Base-by-base conservation (phyloP, 2,888 invertebrate genomes). In the Nycteola revayana region DNA sequence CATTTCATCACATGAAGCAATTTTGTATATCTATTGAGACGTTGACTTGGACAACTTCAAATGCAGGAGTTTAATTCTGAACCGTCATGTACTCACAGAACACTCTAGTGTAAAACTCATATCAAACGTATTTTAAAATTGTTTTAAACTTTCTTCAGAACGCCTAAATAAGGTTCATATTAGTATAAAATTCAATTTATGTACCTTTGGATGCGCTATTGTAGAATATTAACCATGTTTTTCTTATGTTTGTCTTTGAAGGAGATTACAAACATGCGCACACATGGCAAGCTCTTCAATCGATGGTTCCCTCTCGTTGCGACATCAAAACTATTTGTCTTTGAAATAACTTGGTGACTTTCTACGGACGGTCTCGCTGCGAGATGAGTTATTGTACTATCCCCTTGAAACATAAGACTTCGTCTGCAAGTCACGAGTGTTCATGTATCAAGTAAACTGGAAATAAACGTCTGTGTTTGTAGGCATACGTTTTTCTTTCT, bases 281-380 rank as follows among this genome's bases (percentile, higher is more conserved):
- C 76, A 75, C 69, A 72, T 71, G 73, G 74, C 49, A 49, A 55
- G 44, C 73, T 64, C 76, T 80, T 72, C 76, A 78, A 75, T 77
- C 74, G 72, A 77, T 72, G 65, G 70, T 63, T 55, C 66, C 60
- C 71, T 65, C 70, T 69, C 61, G 50, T 62, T 56, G 70, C 71
- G 75, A 78, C 77, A 76, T 78, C 70, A 73, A 66, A 78, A 76
- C 77, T 86, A 79, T 87, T 84, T 85, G 84, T 83, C 75, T 85
- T 83, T 58, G 62, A 73, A 83, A 83, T 82, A 78, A 72, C 80
- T 80, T 69, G 66, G 71, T 66, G 75, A 74, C 75, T 79, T 77
- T 80, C 75, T 77, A 74, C 47, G 39, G 64, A 63, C 47, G 38
- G 32, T 63, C 48, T 60, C 47, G 51, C 33, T 44, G 51, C 32